Base-by-base conservation (phyloP, 2,888 invertebrate genomes). In the Saturnia pavonia region DNA sequence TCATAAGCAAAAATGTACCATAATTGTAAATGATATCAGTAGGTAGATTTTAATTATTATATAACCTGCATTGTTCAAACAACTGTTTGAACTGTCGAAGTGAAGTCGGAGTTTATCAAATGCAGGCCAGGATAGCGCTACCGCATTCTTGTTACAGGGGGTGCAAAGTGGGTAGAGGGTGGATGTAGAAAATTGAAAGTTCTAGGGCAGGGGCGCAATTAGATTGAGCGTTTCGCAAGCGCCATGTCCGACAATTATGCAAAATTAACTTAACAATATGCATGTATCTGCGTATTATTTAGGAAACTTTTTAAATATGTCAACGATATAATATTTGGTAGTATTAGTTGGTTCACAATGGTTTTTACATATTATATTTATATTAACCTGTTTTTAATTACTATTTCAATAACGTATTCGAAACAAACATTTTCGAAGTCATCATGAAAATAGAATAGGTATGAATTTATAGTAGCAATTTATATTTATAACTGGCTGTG, bases 121-220 rank as follows among this genome's bases (percentile, higher is more conserved):
- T 69, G 74, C 76, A 75, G 73, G 70, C 74, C 71, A 70, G 76
- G 72, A 73, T 70, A 74, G 73, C 72, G 72, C 71, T 74, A 72
- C 69, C 74, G 72, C 72, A 73, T 78, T 80, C 77, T 77, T 75
- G 78, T 84, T 78, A 78, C 76, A 76, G 76, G 75, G 72, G 73
- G 75, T 68, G 72, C 40, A 14, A 27, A 43, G 66, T 72, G 70
- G 76, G 63, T 70, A 67, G 70, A 43, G 71, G 72, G 74, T 74
- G 78, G 77, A 45, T 74, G 74, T 73, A 74, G 79, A 79, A 83
- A 81, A 81, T 79, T 80, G 81, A 82, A 84, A 83, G 84, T 85
- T 83, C 82, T 82, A 82, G 85, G 82, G 76, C 80, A 81, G 79
- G 75, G 75, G 75, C 76, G 78, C 82, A 84, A 87, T 85, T 83